Evolutionary conservation across 2,888 invertebrate genomes (phyloP).

Genomic region (Pseudococcus longispinus): DNA sequence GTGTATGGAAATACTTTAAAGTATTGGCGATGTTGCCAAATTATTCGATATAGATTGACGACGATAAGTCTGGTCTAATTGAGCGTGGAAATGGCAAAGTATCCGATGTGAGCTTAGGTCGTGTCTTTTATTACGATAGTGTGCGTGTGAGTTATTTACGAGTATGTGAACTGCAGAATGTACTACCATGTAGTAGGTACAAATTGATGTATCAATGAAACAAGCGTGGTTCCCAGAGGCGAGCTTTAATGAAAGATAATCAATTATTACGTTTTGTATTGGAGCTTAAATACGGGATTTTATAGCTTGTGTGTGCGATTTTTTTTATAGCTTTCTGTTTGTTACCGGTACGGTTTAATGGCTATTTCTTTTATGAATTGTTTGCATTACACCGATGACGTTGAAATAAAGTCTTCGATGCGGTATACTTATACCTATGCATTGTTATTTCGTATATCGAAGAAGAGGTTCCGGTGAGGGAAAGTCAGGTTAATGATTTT

Average conservation of each 20-base stretch:
- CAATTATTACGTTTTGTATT: too few species aligned
- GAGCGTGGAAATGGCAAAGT: not conserved
- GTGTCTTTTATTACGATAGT: not conserved
- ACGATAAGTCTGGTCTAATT: not conserved
- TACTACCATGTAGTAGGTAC: not conserved
- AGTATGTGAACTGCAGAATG: not conserved
- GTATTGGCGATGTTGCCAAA: not conserved
- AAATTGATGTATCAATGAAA: not conserved
- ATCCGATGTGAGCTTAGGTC: not conserved
- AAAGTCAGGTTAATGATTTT: too few species aligned
- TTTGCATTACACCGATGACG: not conserved
- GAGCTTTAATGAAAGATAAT: not conserved
- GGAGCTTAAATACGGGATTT: not conserved
- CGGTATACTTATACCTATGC: too few species aligned
- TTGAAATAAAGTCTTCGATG: not conserved
- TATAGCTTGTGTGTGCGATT: not conserved
- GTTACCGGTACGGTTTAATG: not conserved
- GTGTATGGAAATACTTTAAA: not conserved
- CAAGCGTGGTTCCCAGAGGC: not conserved
- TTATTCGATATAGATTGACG: not conserved
- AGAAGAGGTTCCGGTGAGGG: not conserved
- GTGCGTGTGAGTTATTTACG: not conserved
- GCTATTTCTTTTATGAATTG: not conserved
- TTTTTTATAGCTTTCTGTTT: not conserved
- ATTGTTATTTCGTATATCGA: not conserved